Evolutionary conservation across 2,797 vertebrate species (phyloP).

Genomic region (Schizopygopsis malacanthus): DNA sequence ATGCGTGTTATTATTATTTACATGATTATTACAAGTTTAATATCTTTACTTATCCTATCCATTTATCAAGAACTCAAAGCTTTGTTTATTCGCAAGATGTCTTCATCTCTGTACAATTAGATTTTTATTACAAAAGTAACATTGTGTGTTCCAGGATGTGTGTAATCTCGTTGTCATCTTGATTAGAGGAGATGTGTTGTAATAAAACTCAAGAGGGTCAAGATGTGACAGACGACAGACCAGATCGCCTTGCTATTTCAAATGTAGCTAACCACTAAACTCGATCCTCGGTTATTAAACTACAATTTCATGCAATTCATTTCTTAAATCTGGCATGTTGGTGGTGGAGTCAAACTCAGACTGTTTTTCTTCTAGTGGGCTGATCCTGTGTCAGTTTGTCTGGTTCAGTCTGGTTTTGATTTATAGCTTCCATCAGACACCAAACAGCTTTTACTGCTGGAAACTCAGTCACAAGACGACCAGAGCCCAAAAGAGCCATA

Average conservation of each 20-base stretch:
- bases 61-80: conserved; percentile 26
- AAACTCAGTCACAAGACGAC: conserved; percentile 59
- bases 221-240: background rate
- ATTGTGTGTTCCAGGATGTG: conserved; percentile 41
- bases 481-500: conserved; percentile 63
- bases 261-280: conserved; percentile 10
- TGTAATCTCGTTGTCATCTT: conserved; percentile 26
- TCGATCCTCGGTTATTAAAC: background rate
- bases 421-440: conserved; percentile 67
- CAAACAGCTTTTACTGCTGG: conserved; percentile 69
- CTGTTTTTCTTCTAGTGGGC: background rate
- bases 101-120: conserved; percentile 33
- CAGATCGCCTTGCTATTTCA: background rate
- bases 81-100: conserved; percentile 22
- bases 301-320: background rate
- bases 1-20: conserved; percentile 32
- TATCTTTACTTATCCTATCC: background rate
- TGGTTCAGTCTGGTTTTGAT: conserved; percentile 74
- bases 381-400: conserved; percentile 58
- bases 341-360: conserved; percentile 6
- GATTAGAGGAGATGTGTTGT: conserved; percentile 11
- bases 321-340: conserved; percentile 3
- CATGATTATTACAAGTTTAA: background rate
- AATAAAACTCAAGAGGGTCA: background rate
- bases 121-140: conserved; percentile 49